These are phyloP conservation scores for Epiblema foenella DNA, from an alignment of 2,888 invertebrate genomes.

Conservation along the genomic window DNA sequence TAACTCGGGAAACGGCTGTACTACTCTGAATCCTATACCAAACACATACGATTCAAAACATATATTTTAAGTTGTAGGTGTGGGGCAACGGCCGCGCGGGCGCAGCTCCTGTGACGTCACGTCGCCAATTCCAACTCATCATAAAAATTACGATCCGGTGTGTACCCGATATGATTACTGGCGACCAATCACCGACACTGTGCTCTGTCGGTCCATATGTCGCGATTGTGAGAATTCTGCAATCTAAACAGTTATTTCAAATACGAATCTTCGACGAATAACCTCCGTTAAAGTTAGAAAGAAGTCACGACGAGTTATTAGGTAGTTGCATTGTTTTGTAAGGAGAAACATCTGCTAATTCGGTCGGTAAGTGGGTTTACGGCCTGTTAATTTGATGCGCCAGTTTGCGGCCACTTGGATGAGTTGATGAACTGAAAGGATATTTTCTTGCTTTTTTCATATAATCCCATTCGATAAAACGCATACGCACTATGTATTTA, in stretches of 20 bases:
- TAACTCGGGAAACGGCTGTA: conserved; percentile 25
- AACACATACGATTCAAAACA: not conserved
- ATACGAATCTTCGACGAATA: not conserved
- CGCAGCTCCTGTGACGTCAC: conserved; percentile 60
- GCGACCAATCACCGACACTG: conserved; percentile 45
- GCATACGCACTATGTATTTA: too few relatives aligned
- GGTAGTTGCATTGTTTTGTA: too few relatives aligned
- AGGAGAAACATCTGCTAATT: too few relatives aligned
- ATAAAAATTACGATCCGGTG: conserved; percentile 66
- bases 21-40: not conserved
- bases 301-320: too few relatives aligned
- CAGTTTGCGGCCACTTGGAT: too few relatives aligned
- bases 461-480: too few relatives aligned
- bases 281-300: not conserved
- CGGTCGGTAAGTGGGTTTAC: too few relatives aligned
- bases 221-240: not conserved
- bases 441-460: too few relatives aligned
- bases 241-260: not conserved
- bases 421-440: too few relatives aligned
- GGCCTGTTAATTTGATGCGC: too few relatives aligned
- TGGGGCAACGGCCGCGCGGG: conserved; percentile 40
- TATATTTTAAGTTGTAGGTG: not conserved
- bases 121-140: conserved; percentile 60
- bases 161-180: conserved; percentile 60
- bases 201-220: conserved; percentile 34